phyloP scores from a whole-genome alignment of 2,113 vertebrate species.

The Rafetus swinhoei region DNA sequence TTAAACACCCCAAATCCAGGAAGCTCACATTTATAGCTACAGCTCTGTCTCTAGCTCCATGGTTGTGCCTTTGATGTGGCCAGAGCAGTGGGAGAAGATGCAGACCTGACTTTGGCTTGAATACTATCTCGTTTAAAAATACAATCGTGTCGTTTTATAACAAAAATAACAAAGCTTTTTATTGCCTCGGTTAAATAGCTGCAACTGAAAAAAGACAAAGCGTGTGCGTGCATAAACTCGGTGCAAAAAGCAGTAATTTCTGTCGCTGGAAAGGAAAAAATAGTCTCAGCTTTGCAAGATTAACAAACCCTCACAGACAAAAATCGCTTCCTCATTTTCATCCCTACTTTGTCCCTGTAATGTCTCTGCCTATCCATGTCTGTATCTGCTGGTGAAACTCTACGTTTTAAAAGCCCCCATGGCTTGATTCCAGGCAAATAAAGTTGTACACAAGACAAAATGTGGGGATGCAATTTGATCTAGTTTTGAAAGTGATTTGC shows the following conservation, averaged over 20 bases:
- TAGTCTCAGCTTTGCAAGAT: not conserved
- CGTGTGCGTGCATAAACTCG: not conserved
- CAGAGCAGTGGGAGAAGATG: slow-evolving; percentile 53
- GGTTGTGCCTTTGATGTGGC: slow-evolving; percentile 53
- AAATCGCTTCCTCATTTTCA: rapidly evolving
- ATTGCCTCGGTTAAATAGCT: slow-evolving; percentile 20
- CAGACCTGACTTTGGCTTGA: slow-evolving; percentile 47
- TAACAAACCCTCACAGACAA: not conserved
- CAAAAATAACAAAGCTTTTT: slow-evolving; percentile 6
- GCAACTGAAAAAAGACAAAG: slow-evolving; percentile 19
- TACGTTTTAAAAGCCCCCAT: slow-evolving; percentile 21
- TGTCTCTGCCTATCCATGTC: not conserved
- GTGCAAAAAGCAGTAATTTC: not conserved
- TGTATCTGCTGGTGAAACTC: not conserved
- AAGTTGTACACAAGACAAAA: not conserved
- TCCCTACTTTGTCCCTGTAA: not conserved
- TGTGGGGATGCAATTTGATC: not conserved
- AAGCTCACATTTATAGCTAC: slow-evolving; percentile 60
- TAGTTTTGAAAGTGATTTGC: not conserved
- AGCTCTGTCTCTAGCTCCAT: slow-evolving; percentile 47
- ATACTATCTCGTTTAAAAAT: slow-evolving; percentile 65
- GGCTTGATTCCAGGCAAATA: not conserved
- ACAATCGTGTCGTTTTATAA: slow-evolving; percentile 30
- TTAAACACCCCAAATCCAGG: slow-evolving; percentile 61
- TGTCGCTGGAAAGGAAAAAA: slow-evolving; percentile 18